phyloP scores from a whole-genome alignment of 2,797 vertebrate genomes.

The Falco novaeseelandiae region DNA sequence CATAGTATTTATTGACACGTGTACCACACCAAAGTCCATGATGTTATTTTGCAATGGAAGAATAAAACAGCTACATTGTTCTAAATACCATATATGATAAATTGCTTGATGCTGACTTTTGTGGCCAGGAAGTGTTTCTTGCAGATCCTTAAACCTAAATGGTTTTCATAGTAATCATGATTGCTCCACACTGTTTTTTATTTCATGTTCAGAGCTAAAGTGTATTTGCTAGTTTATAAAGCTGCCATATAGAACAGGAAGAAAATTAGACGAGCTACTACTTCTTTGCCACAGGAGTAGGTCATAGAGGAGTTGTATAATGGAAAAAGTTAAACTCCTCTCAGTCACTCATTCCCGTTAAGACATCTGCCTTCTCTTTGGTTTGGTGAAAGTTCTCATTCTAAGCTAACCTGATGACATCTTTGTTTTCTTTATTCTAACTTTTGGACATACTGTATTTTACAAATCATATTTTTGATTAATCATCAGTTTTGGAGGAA shows the following conservation, averaged over 20 bases:
- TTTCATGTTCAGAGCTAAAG: neutral
- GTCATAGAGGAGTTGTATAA: neutral
- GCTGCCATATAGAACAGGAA: neutral
- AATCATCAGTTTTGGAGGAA: neutral
- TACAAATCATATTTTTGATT: neutral
- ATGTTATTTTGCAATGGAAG: neutral
- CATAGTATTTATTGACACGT: neutral
- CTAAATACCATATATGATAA: neutral
- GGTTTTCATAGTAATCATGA: neutral
- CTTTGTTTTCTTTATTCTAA: neutral
- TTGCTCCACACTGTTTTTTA: neutral
- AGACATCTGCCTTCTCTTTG: neutral
- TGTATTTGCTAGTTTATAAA: neutral
- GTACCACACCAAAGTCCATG: neutral
- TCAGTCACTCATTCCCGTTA: neutral
- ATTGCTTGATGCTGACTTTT: neutral
- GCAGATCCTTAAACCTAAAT: neutral
- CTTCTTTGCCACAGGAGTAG: neutral
- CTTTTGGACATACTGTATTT: neutral
- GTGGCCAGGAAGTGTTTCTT: neutral
- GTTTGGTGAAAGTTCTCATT: neutral
- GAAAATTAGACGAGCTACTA: neutral
- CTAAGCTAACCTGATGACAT: neutral
- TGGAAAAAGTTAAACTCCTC: neutral
- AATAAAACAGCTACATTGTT: neutral